These are phyloP conservation scores for Orthosia incerta DNA, from an alignment of 2,888 invertebrate species.

Conservation along the genomic window DNA sequence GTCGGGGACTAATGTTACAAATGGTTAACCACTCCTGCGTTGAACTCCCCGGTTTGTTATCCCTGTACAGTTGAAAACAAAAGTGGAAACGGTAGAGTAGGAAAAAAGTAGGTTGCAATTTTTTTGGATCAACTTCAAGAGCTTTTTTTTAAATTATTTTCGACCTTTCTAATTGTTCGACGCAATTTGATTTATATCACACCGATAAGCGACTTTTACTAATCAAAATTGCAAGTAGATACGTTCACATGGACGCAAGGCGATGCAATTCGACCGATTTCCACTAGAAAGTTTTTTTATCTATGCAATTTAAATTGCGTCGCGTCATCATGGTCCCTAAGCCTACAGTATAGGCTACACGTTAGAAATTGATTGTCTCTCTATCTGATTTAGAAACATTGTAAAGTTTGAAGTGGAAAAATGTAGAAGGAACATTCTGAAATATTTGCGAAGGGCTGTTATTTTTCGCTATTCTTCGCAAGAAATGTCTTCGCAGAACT, in stretches of 20 bases:
- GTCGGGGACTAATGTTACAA: conserved; percentile 70
- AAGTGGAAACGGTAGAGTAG: conserved; percentile 38
- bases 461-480: neutral
- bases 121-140: neutral
- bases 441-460: neutral
- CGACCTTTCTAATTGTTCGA: no score
- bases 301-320: no score
- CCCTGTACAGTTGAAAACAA: conserved; percentile 63
- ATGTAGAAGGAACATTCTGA: neutral
- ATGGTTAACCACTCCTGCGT: conserved; percentile 78
- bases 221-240: no score
- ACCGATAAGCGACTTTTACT: no score
- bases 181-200: no score
- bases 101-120: neutral
- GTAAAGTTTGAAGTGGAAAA: neutral
- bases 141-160: neutral
- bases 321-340: neutral
- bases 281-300: no score
- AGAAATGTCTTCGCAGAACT: conserved; percentile 1
- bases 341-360: neutral
- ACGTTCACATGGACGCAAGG: no score
- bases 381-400: neutral
- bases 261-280: no score
- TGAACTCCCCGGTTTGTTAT: conserved; percentile 71
- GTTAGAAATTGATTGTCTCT: neutral